Evolutionary conservation across 2,797 vertebrate species (phyloP), one percentile per base, ranked within the genome.

Genomic region (Alcedo quadribrachys): DNA sequence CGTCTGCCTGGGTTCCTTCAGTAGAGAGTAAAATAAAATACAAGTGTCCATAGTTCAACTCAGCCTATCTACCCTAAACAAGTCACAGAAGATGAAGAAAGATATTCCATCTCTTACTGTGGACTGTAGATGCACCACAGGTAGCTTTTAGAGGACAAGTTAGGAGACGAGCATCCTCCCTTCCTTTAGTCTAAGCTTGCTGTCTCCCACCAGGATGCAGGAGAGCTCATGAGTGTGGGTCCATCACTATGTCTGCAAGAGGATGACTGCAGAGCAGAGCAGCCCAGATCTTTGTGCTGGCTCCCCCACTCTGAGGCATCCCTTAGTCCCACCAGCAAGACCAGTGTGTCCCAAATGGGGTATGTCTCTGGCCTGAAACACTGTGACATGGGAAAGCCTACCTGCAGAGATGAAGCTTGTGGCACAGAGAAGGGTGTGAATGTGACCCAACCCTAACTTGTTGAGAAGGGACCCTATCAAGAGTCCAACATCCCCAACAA

Each of bases 281-380:
- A 71, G 6, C 32, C 20, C 57, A 58, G 45, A n/a, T 37, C 21
- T 70, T 9, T 35, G 51, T 82, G 65, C n/a, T 80, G 48, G 24
- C 19, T 74, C 17, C 28, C 20, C 28, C 14, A 3, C 17, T 50
- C 57, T 45, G 60, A 43, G 15, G 5, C 15, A 32, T 9, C 53
- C 62, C 43, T 32, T 27, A 43, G 8, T n/a, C 27, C 30, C 48
- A 57, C 9, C 67, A 73, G 16, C 16, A 35, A 0, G 0, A 12
- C 40, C 0, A 0, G 6, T 10, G 9, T 24, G 18, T 40, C 27
- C 48, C 57, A 43, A 25, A n/a, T 0, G 2, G 42, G 55, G 13
- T 66, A 8, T 2, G 2, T 11, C 42, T 46, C 33, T 60, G 51
- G 51, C 11, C 43, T 48, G 53, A n/a, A 80, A 51, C 42, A 32